These are phyloP conservation scores for Nasua narica DNA, from an alignment of 2,797 vertebrate species.

Conservation along the genomic window DNA sequence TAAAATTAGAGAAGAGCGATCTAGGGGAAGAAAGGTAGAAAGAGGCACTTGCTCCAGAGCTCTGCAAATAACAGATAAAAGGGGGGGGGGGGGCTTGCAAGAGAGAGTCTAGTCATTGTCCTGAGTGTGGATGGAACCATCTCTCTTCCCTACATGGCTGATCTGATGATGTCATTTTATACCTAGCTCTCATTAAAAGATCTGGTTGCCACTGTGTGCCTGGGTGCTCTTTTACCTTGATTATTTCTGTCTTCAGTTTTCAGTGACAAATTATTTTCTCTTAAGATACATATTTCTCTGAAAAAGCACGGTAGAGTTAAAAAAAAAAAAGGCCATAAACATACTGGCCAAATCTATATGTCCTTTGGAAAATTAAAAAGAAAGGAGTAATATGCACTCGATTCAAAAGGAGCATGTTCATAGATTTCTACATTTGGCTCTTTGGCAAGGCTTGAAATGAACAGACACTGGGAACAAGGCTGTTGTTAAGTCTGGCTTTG, in stretches of 20 bases:
- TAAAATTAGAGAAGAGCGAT: background rate
- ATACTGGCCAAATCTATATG: background rate
- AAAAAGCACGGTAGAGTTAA: background rate
- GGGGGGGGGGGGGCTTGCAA: background rate
- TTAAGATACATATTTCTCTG: background rate
- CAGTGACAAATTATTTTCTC: background rate
- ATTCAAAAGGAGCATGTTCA: background rate
- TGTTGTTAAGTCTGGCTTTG: background rate
- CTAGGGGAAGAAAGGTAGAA: background rate
- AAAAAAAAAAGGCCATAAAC: background rate
- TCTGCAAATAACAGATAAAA: background rate
- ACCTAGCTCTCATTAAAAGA: background rate
- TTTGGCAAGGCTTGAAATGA: background rate
- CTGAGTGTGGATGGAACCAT: background rate
- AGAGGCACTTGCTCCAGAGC: accelerated
- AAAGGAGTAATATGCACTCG: background rate
- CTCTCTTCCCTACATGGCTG: no score
- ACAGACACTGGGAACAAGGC: background rate
- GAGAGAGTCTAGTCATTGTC: background rate
- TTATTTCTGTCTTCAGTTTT: background rate
- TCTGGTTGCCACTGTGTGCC: accelerated
- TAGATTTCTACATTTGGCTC: background rate
- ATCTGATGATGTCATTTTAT: background rate
- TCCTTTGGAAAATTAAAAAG: background rate
- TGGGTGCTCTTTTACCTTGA: background rate